A percentile compares a stretch with the other conserved stretches of the same genome.
Conservation (phyloP, 2,797 vertebrate species). For the Gephyroberyx darwinii region DNA sequence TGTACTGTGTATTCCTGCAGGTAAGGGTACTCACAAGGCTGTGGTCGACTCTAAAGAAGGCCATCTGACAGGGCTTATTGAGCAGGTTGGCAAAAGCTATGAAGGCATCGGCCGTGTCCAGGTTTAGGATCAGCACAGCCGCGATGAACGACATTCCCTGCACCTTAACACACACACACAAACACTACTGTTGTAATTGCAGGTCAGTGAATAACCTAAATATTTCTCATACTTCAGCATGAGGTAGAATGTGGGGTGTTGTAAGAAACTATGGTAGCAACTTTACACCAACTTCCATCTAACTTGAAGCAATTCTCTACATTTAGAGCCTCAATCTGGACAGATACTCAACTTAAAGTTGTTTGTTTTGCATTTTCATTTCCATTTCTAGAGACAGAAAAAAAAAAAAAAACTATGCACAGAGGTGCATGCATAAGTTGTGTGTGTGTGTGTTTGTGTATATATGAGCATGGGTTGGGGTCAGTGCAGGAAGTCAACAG, state of each 20-base stretch:
- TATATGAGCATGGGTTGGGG: conserved; percentile 43
- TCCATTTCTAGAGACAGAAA: no score
- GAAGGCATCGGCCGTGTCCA: conserved; percentile 94
- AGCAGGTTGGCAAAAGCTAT: conserved; percentile 95
- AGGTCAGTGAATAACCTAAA: not conserved
- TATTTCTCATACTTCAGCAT: not conserved
- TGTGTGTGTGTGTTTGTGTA: not conserved
- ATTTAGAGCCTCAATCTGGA: not conserved
- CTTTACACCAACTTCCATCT: no score
- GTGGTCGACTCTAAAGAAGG: conserved; percentile 95
- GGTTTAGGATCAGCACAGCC: conserved; percentile 91
- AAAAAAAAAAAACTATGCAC: not conserved
- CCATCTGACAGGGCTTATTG: conserved; percentile 96
- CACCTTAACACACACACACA: conserved; percentile 79
- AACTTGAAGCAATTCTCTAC: no score
- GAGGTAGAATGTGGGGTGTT: not conserved
- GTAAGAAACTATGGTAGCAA: no score
- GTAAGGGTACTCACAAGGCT: conserved; percentile 87
- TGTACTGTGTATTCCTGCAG: not conserved
- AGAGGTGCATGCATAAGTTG: not conserved
- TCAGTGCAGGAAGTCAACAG: conserved; percentile 70
- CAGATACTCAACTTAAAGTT: not conserved
- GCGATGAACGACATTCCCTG: conserved; percentile 97
- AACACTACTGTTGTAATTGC: not conserved
- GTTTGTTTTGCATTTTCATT: no score